These are phyloP conservation scores for Corythucha ciliata DNA, from an alignment of 2,888 invertebrate genomes.

Conservation along the genomic window DNA sequence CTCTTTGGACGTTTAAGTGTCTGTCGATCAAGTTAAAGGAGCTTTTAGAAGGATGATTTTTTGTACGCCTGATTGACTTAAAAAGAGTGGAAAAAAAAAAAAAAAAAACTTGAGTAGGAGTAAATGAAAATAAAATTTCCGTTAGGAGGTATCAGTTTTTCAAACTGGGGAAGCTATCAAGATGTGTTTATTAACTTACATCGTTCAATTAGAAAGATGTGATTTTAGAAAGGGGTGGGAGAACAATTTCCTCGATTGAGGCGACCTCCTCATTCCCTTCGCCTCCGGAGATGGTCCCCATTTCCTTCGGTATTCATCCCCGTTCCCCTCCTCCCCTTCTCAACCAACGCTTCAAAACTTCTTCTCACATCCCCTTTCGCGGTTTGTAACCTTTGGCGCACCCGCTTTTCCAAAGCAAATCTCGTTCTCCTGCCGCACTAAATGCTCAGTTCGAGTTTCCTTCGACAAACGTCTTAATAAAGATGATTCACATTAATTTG, in stretches of 20 bases:
- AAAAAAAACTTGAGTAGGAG: no score
- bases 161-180: conserved; percentile 6
- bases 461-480: no score
- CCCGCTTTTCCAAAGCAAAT: no score
- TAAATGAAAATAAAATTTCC: no score
- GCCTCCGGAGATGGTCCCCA: conserved; percentile 17
- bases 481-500: no score
- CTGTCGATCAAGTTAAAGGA: no score
- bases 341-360: not conserved
- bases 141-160: conserved; percentile 22
- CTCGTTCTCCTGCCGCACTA: no score
- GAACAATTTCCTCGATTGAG: conserved; percentile 18
- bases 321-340: conserved; percentile 14
- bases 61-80: no score
- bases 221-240: conserved; percentile 14
- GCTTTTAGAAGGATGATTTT: no score
- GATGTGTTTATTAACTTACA: conserved; percentile 18
- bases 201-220: conserved; percentile 20
- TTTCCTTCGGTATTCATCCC: conserved; percentile 7
- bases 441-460: no score
- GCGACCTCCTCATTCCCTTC: not conserved
- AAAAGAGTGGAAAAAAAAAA: no score
- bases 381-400: not conserved
- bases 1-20: no score
- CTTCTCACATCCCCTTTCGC: not conserved